Base-by-base conservation (phyloP, 2,888 invertebrate genomes). In the Tortricodes alternella region DNA sequence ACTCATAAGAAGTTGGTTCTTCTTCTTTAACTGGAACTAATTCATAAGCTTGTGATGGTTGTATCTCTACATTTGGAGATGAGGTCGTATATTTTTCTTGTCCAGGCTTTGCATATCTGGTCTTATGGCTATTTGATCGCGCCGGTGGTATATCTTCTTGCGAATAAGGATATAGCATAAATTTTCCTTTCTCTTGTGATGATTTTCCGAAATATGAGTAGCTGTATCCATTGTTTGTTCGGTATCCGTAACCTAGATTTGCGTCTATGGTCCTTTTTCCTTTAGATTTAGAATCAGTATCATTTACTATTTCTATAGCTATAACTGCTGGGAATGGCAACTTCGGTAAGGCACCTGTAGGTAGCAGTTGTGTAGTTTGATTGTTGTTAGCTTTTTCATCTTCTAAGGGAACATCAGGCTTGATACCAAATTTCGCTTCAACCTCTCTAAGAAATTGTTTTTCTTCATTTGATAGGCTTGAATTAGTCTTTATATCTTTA, bases 241-340 rank as follows among this genome's bases (percentile, higher is more conserved):
- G 87, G 61, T 92, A 93, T 5, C 94, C 94, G 73, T 94, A 95
- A 55, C 96, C 96, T 8, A 96, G 82, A 43, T 94, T 93, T 0
- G 93, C 93, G 62, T 95, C 94, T 9, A 95, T 94, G 0, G 95
- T 96, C 63, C 96, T 87, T 71, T 96, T 96, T 0, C 88, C 91
- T 74, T 92, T 92, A 2, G 69, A 66, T 62, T 91, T 91, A 3
- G 89, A 78, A 19, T 91, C 86, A 2, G 92, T 91, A 57, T 91
- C 92, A 53, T 93, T 92, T 0, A 93, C 91, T 46, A 93, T 93
- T 78, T 93, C 92, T 53, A 93, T 93, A 1, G 93, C 93, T 59
- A 93, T 90, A 3, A 93, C 92, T 38, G 93, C 93, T 3, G 92
- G 92, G 46, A 88, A 86, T 13, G 83, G 72, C 43, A 71, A 59